Evolutionary conservation across 2,113 vertebrate genomes (phyloP), one percentile per base, ranked within the genome.

Genomic region (Donacobius atricapilla): DNA sequence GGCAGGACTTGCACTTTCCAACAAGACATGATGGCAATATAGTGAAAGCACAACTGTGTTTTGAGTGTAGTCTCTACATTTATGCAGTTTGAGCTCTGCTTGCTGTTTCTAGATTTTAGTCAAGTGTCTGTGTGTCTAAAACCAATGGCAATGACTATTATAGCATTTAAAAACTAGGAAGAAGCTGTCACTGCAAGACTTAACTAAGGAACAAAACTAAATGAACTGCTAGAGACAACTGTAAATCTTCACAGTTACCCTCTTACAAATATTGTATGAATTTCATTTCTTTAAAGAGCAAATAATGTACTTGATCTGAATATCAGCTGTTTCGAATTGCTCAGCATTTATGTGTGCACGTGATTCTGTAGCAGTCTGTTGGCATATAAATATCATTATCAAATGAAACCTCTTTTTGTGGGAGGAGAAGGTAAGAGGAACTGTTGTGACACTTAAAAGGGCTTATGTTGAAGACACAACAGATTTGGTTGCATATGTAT

Each of bases 301-400:
- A 37, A 24, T 51, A 61, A 47, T 51, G 15, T 35, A 25, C 40
- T 68, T 39, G 30, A 28, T 87, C 47, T 28, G 58, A 87, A 3
- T 45, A 42, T 18, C 64, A 58, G 37, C 40, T 84, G 19, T 69
- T 83, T 53, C 4, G 0, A 65, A 73, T 47, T 6, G 3, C 25
- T 27, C 27, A 64, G 51, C 24, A n/a, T 82, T 82, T 69, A 47
- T 5, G 0, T 0, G 0, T 44, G 50, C 50, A 33, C 7, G 3
- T 68, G 76, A 53, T 56, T 68, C 37, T 72, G 42, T 51, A 61
- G 65, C 37, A 63, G 15, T 17, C 35, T 54, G 18, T n/a, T 75
- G 31, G 31, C 60, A 53, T 47, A 24, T 54, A 30, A 60, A 37
- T 14, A 9, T 57, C 31, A 6, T 83, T 85, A 40, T 44, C 45